Conservation (phyloP, 2,797 vertebrate species). For the Ptychadena robeensis region DNA sequence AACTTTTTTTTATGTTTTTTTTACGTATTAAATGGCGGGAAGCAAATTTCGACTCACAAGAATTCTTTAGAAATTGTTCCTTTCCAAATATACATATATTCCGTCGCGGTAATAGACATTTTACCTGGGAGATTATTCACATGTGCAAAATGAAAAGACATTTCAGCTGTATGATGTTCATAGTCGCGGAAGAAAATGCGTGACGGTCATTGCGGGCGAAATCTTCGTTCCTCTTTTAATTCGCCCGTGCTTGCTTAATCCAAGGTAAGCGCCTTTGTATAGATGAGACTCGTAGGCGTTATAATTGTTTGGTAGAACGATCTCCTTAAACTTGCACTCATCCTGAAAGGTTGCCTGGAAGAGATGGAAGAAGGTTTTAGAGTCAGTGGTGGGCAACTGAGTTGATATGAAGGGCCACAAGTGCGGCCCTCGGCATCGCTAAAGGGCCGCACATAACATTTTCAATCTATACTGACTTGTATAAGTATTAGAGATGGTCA, state of each 20-base stretch:
- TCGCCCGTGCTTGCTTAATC: slow-evolving; percentile 91
- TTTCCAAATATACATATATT: slow-evolving; percentile 88
- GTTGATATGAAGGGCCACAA: too few species aligned
- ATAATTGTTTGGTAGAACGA: slow-evolving; percentile 93
- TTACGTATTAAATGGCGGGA: slow-evolving; percentile 63
- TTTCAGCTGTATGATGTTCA: slow-evolving; percentile 72
- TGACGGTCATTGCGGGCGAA: slow-evolving; percentile 91
- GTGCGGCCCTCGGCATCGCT: too few species aligned
- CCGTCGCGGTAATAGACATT: slow-evolving; percentile 69
- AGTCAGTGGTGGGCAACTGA: too few species aligned
- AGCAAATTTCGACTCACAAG: slow-evolving; percentile 53
- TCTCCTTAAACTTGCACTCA: slow-evolving; percentile 95
- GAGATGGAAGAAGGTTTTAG: slow-evolving; percentile 47
- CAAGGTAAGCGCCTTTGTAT: slow-evolving; percentile 87
- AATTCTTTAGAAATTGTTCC: slow-evolving; percentile 79
- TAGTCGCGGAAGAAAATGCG: slow-evolving; percentile 94
- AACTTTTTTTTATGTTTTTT: slow-evolving; percentile 70
- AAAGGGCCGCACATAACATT: too few species aligned
- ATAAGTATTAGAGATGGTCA: too few species aligned
- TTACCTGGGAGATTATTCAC: slow-evolving; percentile 82
- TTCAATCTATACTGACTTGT: too few species aligned
- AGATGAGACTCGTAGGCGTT: slow-evolving; percentile 90
- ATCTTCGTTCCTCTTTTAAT: slow-evolving; percentile 90
- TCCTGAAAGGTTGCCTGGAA: slow-evolving; percentile 88
- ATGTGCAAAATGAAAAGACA: slow-evolving; percentile 86